A percentile compares a stretch with the other conserved stretches of the same genome.
Conservation (phyloP, 2,797 vertebrate species). For the Valencia hispanica region DNA sequence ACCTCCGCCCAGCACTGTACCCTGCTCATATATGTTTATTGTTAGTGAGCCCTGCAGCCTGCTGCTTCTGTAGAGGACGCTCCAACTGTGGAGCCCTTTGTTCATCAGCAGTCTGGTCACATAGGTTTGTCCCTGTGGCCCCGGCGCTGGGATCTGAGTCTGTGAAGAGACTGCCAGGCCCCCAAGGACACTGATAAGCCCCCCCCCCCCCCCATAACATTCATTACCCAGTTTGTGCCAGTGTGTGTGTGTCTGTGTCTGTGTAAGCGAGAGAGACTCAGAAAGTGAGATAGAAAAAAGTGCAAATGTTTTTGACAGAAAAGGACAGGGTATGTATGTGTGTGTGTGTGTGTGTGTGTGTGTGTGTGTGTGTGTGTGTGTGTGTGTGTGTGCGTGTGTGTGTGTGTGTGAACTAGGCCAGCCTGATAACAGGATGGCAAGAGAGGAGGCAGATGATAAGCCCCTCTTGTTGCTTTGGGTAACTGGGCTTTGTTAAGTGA, state of each 20-base stretch:
- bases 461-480: conserved; percentile 72
- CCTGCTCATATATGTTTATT: conserved; percentile 36
- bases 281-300: conserved; percentile 44
- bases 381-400: conserved; percentile 37
- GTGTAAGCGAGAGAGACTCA: conserved; percentile 26
- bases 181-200: conserved; percentile 76
- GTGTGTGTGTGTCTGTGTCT: conserved; percentile 19
- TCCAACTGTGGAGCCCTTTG: conserved; percentile 48
- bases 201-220: conserved; percentile 65
- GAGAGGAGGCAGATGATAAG: conserved; percentile 72
- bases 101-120: conserved; percentile 70
- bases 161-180: conserved; percentile 77
- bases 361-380: conserved; percentile 41
- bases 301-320: conserved; percentile 55
- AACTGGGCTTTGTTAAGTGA: conserved; percentile 68
- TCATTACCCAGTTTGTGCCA: conserved; percentile 57
- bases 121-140: conserved; percentile 74
- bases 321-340: conserved; percentile 34
- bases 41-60: conserved; percentile 50
- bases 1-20: not conserved
- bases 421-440: conserved; percentile 74
- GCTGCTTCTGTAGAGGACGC: conserved; percentile 32
- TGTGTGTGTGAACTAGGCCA: conserved; percentile 71
- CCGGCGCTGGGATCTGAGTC: conserved; percentile 61
- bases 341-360: conserved; percentile 36